Evolutionary conservation across 2,888 invertebrate species (phyloP), one percentile per base, ranked within the genome.

Genomic region (Cosmia pyralina): DNA sequence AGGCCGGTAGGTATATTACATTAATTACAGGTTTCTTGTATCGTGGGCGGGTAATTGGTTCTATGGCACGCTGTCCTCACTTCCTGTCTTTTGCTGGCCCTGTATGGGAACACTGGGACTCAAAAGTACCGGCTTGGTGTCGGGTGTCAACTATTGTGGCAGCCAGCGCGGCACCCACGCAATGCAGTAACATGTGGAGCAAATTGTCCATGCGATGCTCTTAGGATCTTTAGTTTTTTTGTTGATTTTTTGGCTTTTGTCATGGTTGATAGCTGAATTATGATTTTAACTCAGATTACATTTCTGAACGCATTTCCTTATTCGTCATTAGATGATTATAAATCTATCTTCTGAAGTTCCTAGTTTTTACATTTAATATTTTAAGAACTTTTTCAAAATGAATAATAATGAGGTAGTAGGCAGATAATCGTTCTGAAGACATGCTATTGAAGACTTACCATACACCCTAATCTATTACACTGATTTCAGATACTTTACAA

Each of bases 41-140:
- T 91, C 96, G 94, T 93, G 93, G 96, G 96, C 95, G 96, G 93
- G 93, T 93, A 94, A 95, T 96, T 95, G 94, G 95, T 92, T 93
- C 91, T 92, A 94, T 95, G 93, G 93, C 90, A 90, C 92, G 92
- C 90, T 94, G 93, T 95, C 93, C 93, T 93, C 91, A 94, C 95
- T 96, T 96, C 96, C 96, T 95, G 96, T 93, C 94, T 94, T 95
- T 95, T 94, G 75, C 88, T 91, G 90, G 89, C 67, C 67, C 81
- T 82, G 82, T 90, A 90, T 91, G 88, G 90, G 89, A 89, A 87
- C 77, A 83, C 72, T 89, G 66, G 55, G 83, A 86, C 90, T 90
- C 90, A 92, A 92, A 93, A 92, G 92, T 90, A 90, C 93, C 92
- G 92, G 88, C 90, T 87, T 82, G 93, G 95, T 95, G 92, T 95